Evolutionary conservation across 1,140 invertebrate genomes (phyloP).

Genomic region (Drosophila simulans): DNA sequence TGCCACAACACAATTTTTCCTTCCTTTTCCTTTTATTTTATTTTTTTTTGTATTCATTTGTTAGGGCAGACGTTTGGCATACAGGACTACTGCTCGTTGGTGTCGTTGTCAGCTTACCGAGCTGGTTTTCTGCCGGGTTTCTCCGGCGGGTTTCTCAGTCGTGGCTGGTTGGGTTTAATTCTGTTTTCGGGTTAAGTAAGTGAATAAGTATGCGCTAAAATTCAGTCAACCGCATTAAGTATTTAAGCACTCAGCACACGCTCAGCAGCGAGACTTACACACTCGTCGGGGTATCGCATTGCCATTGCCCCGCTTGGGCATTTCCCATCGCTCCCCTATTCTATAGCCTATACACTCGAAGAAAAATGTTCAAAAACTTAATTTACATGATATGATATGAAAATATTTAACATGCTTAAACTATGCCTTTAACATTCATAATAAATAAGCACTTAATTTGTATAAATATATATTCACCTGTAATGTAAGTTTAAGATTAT

Average conservation of each 20-base stretch:
- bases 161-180: slow-evolving; percentile 39
- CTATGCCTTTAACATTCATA: too few relatives aligned
- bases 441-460: too few relatives aligned
- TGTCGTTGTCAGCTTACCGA: slow-evolving; percentile 57
- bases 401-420: neutral
- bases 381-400: neutral
- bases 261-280: slow-evolving; percentile 48
- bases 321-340: slow-evolving; percentile 8
- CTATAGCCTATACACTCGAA: neutral
- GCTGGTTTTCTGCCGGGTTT: slow-evolving; percentile 16
- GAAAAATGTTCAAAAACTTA: neutral
- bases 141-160: slow-evolving; percentile 4
- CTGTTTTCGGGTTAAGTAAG: slow-evolving; percentile 58
- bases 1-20: slow-evolving; percentile 23
- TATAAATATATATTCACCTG: too few relatives aligned
- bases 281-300: slow-evolving; percentile 45
- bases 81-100: slow-evolving; percentile 7
- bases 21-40: slow-evolving; percentile 4
- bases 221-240: slow-evolving; percentile 81
- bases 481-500: too few relatives aligned
- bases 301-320: slow-evolving; percentile 22
- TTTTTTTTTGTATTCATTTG: neutral
- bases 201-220: slow-evolving; percentile 80
- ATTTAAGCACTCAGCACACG: slow-evolving; percentile 78
- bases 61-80: slow-evolving; percentile 24